These are phyloP conservation scores for Xestia sexstrigata DNA, from an alignment of 2,888 invertebrate species.

Conservation along the genomic window DNA sequence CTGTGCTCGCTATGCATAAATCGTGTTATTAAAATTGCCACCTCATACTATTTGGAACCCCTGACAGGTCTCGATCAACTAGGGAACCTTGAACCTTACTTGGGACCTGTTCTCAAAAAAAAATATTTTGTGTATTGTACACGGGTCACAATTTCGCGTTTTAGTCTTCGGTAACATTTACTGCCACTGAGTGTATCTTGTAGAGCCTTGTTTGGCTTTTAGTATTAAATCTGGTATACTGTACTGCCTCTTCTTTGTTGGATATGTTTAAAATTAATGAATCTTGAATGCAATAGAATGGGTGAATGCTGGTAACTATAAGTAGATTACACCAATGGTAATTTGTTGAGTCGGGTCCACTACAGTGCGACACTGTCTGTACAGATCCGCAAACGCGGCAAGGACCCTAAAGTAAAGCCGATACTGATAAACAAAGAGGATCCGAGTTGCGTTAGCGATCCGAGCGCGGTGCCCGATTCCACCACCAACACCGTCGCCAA, in stretches of 20 bases:
- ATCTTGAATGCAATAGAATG: slow-evolving; percentile 17
- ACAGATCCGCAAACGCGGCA: slow-evolving; percentile 92
- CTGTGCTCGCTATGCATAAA: background rate
- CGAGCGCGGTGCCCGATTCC: slow-evolving; percentile 84
- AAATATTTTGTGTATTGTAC: background rate
- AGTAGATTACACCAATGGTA: slow-evolving; percentile 25
- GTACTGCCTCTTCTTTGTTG: background rate
- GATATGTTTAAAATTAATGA: background rate
- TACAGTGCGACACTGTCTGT: slow-evolving; percentile 71
- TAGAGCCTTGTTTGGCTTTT: background rate
- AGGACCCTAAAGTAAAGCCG: slow-evolving; percentile 93
- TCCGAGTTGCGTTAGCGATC: slow-evolving; percentile 90
- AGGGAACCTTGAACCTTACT: background rate
- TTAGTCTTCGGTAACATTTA: background rate
- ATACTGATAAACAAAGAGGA: slow-evolving; percentile 94
- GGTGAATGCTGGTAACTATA: slow-evolving; percentile 31
- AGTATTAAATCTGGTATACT: background rate
- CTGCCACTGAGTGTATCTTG: background rate
- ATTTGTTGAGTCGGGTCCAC: slow-evolving; percentile 39
- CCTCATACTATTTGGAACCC: background rate
- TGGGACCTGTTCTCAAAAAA: background rate
- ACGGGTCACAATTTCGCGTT: background rate
- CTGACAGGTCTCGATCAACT: background rate
- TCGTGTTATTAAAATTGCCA: background rate
- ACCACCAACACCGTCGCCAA: slow-evolving; percentile 87